phyloP scores from a whole-genome alignment of 2,888 invertebrate species.

The Poecilus cupreus region DNA sequence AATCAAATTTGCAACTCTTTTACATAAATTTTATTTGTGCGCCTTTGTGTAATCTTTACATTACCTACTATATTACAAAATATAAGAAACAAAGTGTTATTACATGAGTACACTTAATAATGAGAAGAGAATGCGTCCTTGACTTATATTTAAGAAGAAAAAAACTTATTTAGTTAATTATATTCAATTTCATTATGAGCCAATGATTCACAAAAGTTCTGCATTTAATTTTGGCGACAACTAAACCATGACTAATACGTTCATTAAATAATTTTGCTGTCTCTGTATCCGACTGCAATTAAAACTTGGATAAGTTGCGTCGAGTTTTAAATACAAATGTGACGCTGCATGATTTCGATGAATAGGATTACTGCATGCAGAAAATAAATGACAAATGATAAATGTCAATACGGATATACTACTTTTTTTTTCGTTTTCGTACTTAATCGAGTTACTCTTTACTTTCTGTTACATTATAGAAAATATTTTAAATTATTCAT shows the following conservation, averaged over 20 bases:
- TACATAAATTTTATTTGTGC: neutral
- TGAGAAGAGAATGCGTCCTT: constrained; percentile 17
- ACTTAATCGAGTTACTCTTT: too few relatives aligned
- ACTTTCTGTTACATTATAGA: too few relatives aligned
- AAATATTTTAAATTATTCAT: too few relatives aligned
- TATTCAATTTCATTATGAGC: neutral
- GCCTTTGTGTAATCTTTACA: neutral
- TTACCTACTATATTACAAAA: neutral
- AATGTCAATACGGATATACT: neutral
- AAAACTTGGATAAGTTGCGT: constrained; percentile 29
- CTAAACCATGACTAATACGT: constrained; percentile 1
- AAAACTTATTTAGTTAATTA: neutral
- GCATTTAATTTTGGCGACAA: neutral
- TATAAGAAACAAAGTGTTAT: neutral
- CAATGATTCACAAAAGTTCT: constrained; percentile 5
- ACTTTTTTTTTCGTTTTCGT: neutral
- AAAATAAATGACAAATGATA: neutral
- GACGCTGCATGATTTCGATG: constrained; percentile 1
- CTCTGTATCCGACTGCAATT: constrained; percentile 38
- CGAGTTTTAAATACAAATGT: neutral
- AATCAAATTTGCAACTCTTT: neutral
- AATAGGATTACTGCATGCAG: neutral
- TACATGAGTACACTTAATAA: neutral
- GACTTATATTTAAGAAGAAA: neutral
- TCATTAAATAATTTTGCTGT: constrained; percentile 42